phyloP scores from a whole-genome alignment of 2,797 vertebrate genomes.

The Acrossocheilus wenchowensis region DNA sequence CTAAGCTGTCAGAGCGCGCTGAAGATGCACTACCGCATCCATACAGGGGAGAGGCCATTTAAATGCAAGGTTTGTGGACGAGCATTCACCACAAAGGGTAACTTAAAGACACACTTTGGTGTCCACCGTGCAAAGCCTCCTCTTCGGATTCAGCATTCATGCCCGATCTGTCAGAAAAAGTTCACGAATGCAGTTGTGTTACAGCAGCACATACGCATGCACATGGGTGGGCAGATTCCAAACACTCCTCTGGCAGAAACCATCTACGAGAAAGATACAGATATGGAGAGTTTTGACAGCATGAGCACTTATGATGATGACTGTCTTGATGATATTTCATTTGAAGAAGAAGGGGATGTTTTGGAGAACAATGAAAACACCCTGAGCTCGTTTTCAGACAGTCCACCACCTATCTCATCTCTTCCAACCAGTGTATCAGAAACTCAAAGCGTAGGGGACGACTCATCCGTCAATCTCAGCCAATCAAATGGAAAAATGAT shows the following conservation, averaged over 20 bases:
- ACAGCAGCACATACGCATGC: conserved; percentile 98
- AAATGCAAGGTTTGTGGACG: conserved; percentile 96
- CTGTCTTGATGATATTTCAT: conserved; percentile 87
- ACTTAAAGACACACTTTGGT: conserved; percentile 95
- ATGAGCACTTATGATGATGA: conserved; percentile 87
- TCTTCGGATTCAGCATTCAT: conserved; percentile 92
- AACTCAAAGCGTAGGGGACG: conserved; percentile 91
- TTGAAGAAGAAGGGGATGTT: conserved; percentile 85
- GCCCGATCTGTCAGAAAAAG: conserved; percentile 98
- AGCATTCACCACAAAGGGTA: conserved; percentile 98
- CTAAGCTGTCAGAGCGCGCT: conserved; percentile 98
- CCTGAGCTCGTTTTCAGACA: conserved; percentile 76
- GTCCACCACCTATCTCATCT: conserved; percentile 73
- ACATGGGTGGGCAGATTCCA: conserved; percentile 93
- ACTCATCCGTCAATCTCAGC: conserved; percentile 82
- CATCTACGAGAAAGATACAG: conserved; percentile 82
- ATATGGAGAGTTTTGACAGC: conserved; percentile 82
- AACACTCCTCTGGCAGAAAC: conserved; percentile 82
- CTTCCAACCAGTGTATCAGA: conserved; percentile 85
- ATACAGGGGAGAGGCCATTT: conserved; percentile 96
- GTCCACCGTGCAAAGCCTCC: conserved; percentile 93
- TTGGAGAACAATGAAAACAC: conserved; percentile 81
- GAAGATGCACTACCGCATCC: conserved; percentile 98
- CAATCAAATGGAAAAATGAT: conserved; percentile 79
- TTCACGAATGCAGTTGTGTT: conserved; percentile 96